Percentiles rank a stretch among this genome's conserved stretches.
phyloP scores from a whole-genome alignment of 2,888 invertebrate species.

The Himalopsyche japonica region DNA sequence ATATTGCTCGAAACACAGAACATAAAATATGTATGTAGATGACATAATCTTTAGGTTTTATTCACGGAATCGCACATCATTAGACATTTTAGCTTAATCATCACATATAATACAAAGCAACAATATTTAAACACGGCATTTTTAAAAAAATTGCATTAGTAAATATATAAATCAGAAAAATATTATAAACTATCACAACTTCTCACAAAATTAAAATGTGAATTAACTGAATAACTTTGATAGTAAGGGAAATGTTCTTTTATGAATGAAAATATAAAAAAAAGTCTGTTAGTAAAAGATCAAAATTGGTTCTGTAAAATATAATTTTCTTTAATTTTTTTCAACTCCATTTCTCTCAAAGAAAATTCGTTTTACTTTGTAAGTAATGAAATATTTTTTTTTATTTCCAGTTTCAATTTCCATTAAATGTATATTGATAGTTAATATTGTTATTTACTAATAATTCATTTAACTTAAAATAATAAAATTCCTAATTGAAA shows the following conservation, averaged over 20 bases:
- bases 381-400: background rate
- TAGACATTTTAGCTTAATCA: background rate
- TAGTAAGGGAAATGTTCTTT: too few species aligned
- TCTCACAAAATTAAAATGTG: too few species aligned
- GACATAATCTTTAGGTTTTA: background rate
- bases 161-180: background rate
- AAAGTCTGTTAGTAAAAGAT: too few species aligned
- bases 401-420: background rate
- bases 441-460: background rate
- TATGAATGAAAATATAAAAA: too few species aligned
- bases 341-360: too few species aligned
- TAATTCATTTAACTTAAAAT: background rate
- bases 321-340: too few species aligned
- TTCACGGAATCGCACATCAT: background rate
- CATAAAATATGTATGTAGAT: background rate
- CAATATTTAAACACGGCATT: background rate
- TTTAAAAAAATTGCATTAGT: background rate
- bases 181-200: background rate
- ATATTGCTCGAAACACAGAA: background rate
- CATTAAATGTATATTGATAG: background rate
- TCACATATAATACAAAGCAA: background rate
- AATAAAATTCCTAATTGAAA: background rate
- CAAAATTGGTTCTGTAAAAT: too few species aligned
- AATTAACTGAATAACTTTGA: too few species aligned
- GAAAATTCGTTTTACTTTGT: too few species aligned